Conservation (phyloP, 2,888 invertebrate species). For the Troilus luridus region DNA sequence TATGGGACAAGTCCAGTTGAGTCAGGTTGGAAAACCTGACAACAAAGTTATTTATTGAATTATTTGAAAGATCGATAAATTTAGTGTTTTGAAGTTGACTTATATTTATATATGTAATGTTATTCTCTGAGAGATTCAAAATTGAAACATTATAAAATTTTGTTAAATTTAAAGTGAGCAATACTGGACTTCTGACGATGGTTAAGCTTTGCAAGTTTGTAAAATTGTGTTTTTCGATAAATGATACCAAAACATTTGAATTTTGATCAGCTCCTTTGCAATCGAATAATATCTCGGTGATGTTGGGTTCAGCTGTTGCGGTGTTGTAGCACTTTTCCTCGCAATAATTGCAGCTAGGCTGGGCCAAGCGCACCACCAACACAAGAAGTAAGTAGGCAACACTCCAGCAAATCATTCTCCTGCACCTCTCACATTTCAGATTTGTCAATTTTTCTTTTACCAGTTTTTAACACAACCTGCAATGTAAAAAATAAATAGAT, state of each 20-base stretch:
- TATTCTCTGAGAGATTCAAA: conserved; percentile 58
- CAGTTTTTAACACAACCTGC: conserved; percentile 17
- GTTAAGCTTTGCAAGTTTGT: conserved; percentile 41
- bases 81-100: conserved; percentile 51
- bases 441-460: conserved; percentile 26
- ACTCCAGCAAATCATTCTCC: conserved; percentile 56
- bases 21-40: conserved; percentile 65
- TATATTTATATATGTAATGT: conserved; percentile 51
- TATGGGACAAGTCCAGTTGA: conserved; percentile 66
- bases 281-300: not conserved
- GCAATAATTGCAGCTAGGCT: conserved; percentile 32
- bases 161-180: conserved; percentile 52
- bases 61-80: conserved; percentile 59
- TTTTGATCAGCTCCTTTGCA: conserved; percentile 12
- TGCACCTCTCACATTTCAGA: conserved; percentile 38
- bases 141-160: conserved; percentile 54
- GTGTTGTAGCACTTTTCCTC: conserved; percentile 5
- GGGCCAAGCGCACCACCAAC: conserved; percentile 53
- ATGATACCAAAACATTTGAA: not conserved
- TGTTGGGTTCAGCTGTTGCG: not conserved
- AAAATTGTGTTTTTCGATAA: conserved; percentile 50
- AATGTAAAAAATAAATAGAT: not conserved
- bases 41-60: conserved; percentile 55
- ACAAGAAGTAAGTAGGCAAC: conserved; percentile 50
- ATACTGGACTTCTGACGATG: not conserved